Base-by-base conservation (phyloP, 92 coral and sea anemone species). In the Anthopleura xanthogrammica region DNA sequence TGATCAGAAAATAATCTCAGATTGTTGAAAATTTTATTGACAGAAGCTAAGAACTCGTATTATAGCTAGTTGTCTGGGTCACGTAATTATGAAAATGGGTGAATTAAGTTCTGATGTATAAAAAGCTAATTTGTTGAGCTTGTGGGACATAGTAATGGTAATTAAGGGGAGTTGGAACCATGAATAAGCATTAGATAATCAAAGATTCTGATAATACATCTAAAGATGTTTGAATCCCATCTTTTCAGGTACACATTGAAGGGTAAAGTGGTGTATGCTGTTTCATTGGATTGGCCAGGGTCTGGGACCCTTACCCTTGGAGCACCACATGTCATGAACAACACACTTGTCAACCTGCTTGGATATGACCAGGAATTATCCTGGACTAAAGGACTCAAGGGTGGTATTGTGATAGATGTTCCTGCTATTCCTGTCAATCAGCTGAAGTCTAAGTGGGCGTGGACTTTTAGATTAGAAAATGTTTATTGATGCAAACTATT, bases 371-470 rank as follows among this genome's bases (percentile, higher is more conserved):
- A 86, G 77, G 81, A 88, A 70, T 94, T 96, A 24, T 42, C n/a
- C 4, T 96, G 98, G 99, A 77, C 86, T 75, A 87, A 91, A 29
- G 71, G 80, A 5, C 11, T 85, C 14, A 77, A 72, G 76, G 79
- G 87, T 36, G 99, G 99, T 54, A 91, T 96, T 48, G 88, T 80
- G 9, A 85, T 96, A 65, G 58, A 82, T 71, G 83, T 96, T 73
- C 99, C 99, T 14, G 87, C 85, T 48, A 89, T 96, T 82, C 91
- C 97, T 77, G 83, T 92, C 20, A 87, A 89, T 58, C 81, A 89
- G 52, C 87, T 96, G 41, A 98, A 98, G 20, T 92, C 95, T 24
- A 73, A 77, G 40, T 96, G 97, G 98, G 99, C 98, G 7, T 96
- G 99, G 99, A 98, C 95, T 40, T 82, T 96, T 64, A 93, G 90